phyloP scores from a whole-genome alignment of 2,113 vertebrate genomes.

The Tilapia sparmanii region DNA sequence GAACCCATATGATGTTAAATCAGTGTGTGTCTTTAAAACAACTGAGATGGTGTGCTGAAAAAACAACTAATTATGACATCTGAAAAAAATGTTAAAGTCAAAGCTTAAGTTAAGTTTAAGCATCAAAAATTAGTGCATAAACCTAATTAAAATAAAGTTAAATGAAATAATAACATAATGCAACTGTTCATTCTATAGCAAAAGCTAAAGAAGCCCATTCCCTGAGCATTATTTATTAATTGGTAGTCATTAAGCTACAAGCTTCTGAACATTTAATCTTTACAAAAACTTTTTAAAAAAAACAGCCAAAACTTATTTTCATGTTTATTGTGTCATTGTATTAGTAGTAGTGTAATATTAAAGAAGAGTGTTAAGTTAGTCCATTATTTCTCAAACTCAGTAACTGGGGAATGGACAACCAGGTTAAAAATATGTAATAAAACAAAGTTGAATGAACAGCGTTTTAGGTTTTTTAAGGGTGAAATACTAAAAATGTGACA shows the following conservation, averaged over 20 bases:
- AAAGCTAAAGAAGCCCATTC: background rate
- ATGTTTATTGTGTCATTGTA: background rate
- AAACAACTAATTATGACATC: background rate
- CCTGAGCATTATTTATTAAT: background rate
- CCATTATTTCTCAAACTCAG: background rate
- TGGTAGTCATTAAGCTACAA: background rate
- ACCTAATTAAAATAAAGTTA: background rate
- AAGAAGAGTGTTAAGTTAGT: background rate
- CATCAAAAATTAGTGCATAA: background rate
- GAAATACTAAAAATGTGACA: background rate
- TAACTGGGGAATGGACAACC: background rate
- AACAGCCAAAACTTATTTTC: background rate
- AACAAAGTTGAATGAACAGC: background rate
- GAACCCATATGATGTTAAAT: background rate
- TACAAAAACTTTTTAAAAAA: background rate
- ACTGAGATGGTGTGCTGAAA: background rate
- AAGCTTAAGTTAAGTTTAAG: background rate
- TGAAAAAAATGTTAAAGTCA: background rate
- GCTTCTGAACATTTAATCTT: background rate
- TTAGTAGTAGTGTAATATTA: background rate
- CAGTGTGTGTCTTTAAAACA: background rate
- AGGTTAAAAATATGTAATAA: background rate
- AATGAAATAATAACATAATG: background rate
- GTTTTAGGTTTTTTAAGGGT: background rate
- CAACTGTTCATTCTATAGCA: background rate